A percentile compares a stretch with the other conserved stretches of the same genome.
These are phyloP conservation scores for Falco rusticolus DNA, from an alignment of 2,797 vertebrate species.

Conservation along the genomic window DNA sequence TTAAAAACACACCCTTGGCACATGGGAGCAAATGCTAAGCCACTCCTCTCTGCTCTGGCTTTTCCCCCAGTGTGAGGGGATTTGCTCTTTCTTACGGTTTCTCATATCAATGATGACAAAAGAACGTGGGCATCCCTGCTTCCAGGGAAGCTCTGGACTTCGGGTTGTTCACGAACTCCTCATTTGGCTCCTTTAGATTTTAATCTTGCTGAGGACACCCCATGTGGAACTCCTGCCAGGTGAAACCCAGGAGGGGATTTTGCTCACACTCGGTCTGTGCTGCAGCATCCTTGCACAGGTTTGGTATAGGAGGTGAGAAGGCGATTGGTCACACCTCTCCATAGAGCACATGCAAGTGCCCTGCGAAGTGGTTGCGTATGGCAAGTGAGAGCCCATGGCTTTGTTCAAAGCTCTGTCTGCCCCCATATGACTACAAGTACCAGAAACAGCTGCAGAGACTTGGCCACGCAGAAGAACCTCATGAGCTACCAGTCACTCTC, in stretches of 20 bases:
- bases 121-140: background rate
- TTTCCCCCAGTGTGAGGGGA: background rate
- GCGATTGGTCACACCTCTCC: background rate
- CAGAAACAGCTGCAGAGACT: background rate
- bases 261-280: rapidly evolving
- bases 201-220: background rate
- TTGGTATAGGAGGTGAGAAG: background rate
- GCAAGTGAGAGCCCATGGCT: background rate
- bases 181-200: background rate
- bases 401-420: background rate
- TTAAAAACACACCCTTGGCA: slow-evolving; percentile 50
- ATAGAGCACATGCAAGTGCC: background rate
- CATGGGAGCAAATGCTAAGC: background rate
- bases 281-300: background rate
- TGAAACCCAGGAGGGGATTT: background rate
- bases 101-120: background rate
- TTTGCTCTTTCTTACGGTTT: slow-evolving; percentile 7
- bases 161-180: background rate
- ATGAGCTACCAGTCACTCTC: background rate
- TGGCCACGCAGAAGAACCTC: background rate
- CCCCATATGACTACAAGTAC: background rate
- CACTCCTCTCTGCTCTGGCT: background rate
- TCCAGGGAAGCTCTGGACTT: background rate
- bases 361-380: background rate
- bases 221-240: background rate